A percentile compares a stretch with the other conserved stretches of the same genome.
These are phyloP conservation scores for Lasiommata megera DNA, from an alignment of 2,888 invertebrate genomes.

Conservation along the genomic window DNA sequence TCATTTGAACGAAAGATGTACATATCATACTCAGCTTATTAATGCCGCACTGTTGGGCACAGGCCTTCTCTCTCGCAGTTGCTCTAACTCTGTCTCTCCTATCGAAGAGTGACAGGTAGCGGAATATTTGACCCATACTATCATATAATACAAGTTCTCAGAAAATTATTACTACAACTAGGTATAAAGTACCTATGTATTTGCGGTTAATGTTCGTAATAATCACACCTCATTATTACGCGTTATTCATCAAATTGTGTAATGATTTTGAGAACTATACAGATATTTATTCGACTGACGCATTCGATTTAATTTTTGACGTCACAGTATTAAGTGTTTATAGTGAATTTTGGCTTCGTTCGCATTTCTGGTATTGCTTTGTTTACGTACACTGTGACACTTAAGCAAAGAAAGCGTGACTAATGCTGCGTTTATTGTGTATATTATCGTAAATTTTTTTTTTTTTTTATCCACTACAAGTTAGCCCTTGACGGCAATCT, in stretches of 20 bases:
- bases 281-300: constrained; percentile 12
- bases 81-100: too few species aligned
- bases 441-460: too few species aligned
- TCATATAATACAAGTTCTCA: constrained; percentile 1
- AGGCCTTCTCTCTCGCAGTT: too few species aligned
- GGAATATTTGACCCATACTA: constrained; percentile 6
- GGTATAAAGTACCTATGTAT: background rate
- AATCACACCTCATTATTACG: constrained; percentile 6
- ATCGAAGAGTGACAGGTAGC: background rate
- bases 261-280: constrained; percentile 15
- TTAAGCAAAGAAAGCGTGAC: background rate
- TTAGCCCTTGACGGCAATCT: too few species aligned
- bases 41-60: too few species aligned
- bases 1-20: too few species aligned
- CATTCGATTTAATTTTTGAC: constrained; percentile 5
- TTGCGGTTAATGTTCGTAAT: constrained; percentile 1
- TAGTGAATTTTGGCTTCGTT: background rate
- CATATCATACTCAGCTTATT: too few species aligned
- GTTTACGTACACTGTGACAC: background rate
- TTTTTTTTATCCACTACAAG: too few species aligned
- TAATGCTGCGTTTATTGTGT: background rate
- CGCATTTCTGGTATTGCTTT: background rate
- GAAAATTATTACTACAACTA: background rate
- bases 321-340: background rate
- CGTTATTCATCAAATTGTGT: constrained; percentile 13